Evolutionary conservation across 2,888 invertebrate species (phyloP), one percentile per base, ranked within the genome.

Genomic region (Hirtodrosophila confusa): DNA sequence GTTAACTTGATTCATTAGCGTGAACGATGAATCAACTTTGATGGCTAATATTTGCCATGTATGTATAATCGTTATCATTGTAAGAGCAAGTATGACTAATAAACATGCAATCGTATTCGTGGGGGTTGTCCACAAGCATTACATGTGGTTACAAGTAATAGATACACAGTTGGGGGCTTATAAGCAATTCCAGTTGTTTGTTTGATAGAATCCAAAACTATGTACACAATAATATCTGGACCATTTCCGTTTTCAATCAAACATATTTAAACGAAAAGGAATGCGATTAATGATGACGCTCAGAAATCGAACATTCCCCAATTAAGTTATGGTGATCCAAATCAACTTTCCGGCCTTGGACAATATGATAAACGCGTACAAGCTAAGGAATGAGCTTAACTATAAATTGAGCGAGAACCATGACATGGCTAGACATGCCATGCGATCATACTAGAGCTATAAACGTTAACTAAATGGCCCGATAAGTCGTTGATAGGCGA

Each of bases 401-500:
- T 23, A 36, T 47, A 73, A 86, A 69, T 61, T 54, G 63, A 45
- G 73, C 31, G 51, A 69, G 48, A 69, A 80, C 61, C 69, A 73
- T 80, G 80, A 80, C 86, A 65, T 48, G 69, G 73, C 80, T 49
- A 78, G 62, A 72, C 65, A 53, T 50, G 40, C 29, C 48, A 56
- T 77, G 63, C 56, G 62, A 73, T 76, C 77, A 72, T 75, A 27
- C 50, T 60, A 49, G 47, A 29, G 43, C 40, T 47, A 77, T 47
- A 77, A 73, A 73, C 68, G 60, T 36, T 11, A 11, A 33, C 56
- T 39, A 35, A 64, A 43, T 44, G 66, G 51, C 69, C 61, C 69
- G 73, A 73, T 73, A 73, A 76, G 53, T 56, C 43, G 45, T 31
- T 60, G 72, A 75, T 75, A 72, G 64, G 67, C 45, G 36, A 4